Percentiles rank a stretch among this genome's conserved stretches.
phyloP scores from a whole-genome alignment of 2,888 invertebrate genomes.

The Aporophyla lueneburgensis region DNA sequence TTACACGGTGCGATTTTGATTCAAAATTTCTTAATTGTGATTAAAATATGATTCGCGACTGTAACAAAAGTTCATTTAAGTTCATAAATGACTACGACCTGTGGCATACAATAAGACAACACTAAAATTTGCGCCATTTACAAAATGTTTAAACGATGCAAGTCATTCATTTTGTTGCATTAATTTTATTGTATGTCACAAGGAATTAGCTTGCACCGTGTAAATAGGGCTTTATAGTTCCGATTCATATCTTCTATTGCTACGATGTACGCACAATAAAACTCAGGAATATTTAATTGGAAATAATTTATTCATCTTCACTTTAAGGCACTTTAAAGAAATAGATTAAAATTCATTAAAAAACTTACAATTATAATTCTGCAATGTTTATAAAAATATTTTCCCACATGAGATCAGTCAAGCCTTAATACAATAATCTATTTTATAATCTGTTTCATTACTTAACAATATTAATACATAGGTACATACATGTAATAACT shows the following conservation, averaged over 20 bases:
- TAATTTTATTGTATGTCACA: no score
- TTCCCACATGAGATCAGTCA: conserved; percentile 71
- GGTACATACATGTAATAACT: conserved; percentile 59
- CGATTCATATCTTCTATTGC: not conserved
- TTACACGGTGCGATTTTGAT: no score
- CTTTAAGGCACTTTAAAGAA: conserved; percentile 68
- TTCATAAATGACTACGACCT: no score
- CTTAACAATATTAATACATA: conserved; percentile 64
- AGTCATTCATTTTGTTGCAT: no score
- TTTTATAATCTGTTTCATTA: conserved; percentile 60
- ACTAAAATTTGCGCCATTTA: no score
- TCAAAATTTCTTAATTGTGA: no score
- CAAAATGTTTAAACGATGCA: no score
- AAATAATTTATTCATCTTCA: conserved; percentile 68
- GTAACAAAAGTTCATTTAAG: no score
- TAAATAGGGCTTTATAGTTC: no score
- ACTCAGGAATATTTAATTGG: conserved; percentile 37
- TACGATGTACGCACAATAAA: conserved; percentile 19
- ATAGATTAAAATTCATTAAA: conserved; percentile 63
- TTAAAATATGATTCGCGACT: no score
- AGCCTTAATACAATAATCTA: conserved; percentile 66
- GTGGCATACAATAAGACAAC: no score
- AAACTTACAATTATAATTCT: conserved; percentile 64
- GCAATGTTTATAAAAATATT: conserved; percentile 66
- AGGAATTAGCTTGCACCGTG: no score